Base-by-base conservation (phyloP, 2,797 vertebrate genomes). In the Anniella stebbinsi region DNA sequence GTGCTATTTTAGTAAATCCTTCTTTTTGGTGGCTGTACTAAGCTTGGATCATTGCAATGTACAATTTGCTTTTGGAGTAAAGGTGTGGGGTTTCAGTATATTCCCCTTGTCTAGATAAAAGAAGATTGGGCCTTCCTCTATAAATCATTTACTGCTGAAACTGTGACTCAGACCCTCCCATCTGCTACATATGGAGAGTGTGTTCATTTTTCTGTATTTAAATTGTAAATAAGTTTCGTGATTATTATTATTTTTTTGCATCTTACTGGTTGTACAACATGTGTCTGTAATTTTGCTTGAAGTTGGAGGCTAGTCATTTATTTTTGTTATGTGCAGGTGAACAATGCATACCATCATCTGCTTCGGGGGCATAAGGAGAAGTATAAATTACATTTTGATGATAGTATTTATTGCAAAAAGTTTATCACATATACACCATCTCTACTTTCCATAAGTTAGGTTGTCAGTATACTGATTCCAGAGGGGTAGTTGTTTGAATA, bases 31-130 rank as follows among this genome's bases (percentile, higher is more conserved):
- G 92, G 91, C 75, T 92, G 92, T 90, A 38, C 82, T 8, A 89
- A 94, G 91, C 48, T 2, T 0, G 1, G 86, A 95, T 93, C 90
- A 91, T 83, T 57, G 93, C 82, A 95, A 90, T 94, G 94, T 88
- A 80, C 93, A 88, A 96, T 97, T 95, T 93, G 70, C 86, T 91
- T 93, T 94, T 75, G 3, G 94, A 88, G 89, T 69, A 60, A 88
- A 96, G 94, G 95, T 95, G 95, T 96, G 93, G 12, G 81, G 93
- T 97, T 96, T 95, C 96, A 93, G 96, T 96, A 93, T 90, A 84
- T 94, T 95, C 90, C 93, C 92, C 17, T 90, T 94, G 73, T 95
- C 67, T 89, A 92, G 95, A 93, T 95, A 91, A 93, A 94, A 86
- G 54, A 90, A 93, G 94, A 90, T 45, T 90, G 93, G 88, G 85